Conservation (phyloP, 2,797 vertebrate species). For the Melanotaenia maccullochi region DNA sequence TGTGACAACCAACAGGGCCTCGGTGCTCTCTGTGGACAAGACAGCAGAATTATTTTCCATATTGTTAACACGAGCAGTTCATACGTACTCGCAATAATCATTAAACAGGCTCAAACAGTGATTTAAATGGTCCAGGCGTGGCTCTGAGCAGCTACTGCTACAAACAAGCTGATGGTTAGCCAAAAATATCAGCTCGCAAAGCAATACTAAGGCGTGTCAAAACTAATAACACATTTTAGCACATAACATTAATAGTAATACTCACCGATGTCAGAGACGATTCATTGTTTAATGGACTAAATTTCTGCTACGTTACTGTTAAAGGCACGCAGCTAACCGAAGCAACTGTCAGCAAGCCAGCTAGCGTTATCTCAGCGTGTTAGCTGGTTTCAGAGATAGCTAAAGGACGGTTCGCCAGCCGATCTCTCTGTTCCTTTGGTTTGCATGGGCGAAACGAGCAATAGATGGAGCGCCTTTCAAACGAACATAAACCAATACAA, state of each 20-base stretch:
- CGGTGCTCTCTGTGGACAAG: constrained; percentile 55
- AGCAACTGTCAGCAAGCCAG: constrained; percentile 70
- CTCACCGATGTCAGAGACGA: constrained; percentile 74
- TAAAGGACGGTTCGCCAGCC: constrained; percentile 50
- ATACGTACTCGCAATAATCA: background rate
- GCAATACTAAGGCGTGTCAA: constrained; percentile 12
- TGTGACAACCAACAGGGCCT: constrained; percentile 68
- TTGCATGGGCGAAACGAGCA: constrained; percentile 17
- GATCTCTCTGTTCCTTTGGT: constrained; percentile 45
- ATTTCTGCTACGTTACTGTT: constrained; percentile 36
- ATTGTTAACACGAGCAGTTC: background rate
- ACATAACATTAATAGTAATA: background rate
- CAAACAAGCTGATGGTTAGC: constrained; percentile 64
- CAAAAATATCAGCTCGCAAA: constrained; percentile 18
- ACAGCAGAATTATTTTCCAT: background rate
- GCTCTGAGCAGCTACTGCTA: constrained; percentile 57
- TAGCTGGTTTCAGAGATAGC: constrained; percentile 64
- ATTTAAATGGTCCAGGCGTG: constrained; percentile 73
- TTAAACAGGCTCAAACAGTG: background rate
- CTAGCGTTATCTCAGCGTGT: constrained; percentile 47
- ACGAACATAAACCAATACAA: background rate
- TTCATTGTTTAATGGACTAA: constrained; percentile 51
- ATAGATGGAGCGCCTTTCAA: constrained; percentile 18
- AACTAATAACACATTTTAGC: background rate
- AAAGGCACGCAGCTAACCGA: constrained; percentile 43